Evolutionary conservation across 2,888 invertebrate genomes (phyloP), one percentile per base, ranked within the genome.

Genomic region (Teleiodes luculella): DNA sequence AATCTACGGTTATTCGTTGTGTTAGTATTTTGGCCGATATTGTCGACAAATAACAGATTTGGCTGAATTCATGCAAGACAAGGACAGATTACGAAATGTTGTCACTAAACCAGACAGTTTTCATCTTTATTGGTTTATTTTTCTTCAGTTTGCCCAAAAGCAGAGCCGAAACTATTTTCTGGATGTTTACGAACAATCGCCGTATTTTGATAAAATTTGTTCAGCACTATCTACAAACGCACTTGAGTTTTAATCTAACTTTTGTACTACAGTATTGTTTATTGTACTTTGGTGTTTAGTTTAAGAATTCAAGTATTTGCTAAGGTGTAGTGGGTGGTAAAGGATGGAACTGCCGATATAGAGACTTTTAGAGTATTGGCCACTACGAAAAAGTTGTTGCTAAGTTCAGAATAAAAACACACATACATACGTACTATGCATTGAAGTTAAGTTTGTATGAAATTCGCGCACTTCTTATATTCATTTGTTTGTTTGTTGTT

Each of bases 161-260:
- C 52, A 54, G 49, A 54, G 49, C 49, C 33, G 51, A 57, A 66
- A 58, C 61, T 72, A 72, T 72, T 70, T 72, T 69, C 61, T 59
- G 60, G 68, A 66, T 59, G 63, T 63, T 61, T 68, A 63, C 57
- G 62, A 52, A 63, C 57, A 62, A 50, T 60, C 62, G 28, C 24
- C 24, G 20, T 70, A 67, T 72, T 72, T 70, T 70, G 65, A 66
- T 68, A 72, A 63, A 60, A 45, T 37, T 28, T 49, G 43, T 43
- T 43, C 28, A 24, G 43, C 43, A 43, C 43, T 13, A 43, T n/a
- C 18, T 28, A 43, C 43, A 43, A 43, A 43, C 43, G 43, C 43
- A 43, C 43, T 43, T 43, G 28, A 43, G 43, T 43, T 43, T 6
- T 43, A 43, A 43, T 28, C 13, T 20, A 43, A n/a, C 24, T 43